These are phyloP conservation scores for Rhynchophorus ferrugineus DNA, from an alignment of 1,140 invertebrate genomes.

Conservation along the genomic window DNA sequence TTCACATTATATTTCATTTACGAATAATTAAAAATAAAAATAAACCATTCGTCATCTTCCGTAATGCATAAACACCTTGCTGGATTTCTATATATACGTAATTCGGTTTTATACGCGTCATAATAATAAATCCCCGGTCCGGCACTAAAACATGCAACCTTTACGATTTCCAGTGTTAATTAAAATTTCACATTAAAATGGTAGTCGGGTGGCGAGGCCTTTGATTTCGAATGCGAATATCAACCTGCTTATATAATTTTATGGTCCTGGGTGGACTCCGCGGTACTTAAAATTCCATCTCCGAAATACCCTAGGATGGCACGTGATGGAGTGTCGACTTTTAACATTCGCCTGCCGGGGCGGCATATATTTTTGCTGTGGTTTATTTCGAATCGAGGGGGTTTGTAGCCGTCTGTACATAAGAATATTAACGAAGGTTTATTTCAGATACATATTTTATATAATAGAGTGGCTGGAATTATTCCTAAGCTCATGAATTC, in stretches of 20 bases:
- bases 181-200: slow-evolving; percentile 7
- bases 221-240: slow-evolving; percentile 9
- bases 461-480: too few species aligned
- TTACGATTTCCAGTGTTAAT: slow-evolving; percentile 5
- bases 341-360: too few species aligned
- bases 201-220: not conserved
- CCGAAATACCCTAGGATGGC: not conserved
- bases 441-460: too few species aligned
- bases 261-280: not conserved
- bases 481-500: too few species aligned
- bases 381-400: too few species aligned
- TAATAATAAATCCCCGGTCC: slow-evolving; percentile 3
- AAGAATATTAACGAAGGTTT: too few species aligned
- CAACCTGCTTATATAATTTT: slow-evolving; percentile 8
- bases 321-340: too few species aligned
- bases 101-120: slow-evolving; percentile 3
- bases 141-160: slow-evolving; percentile 3
- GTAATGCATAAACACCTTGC: not conserved
- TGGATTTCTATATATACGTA: slow-evolving; percentile 1
- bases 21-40: too few species aligned
- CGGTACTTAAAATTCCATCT: slow-evolving; percentile 6
- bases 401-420: too few species aligned
- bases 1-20: too few species aligned
- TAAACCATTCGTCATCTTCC: too few species aligned
- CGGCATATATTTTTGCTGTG: too few species aligned